phyloP scores from a whole-genome alignment of 2,888 invertebrate species.

The Aporophyla nigra region DNA sequence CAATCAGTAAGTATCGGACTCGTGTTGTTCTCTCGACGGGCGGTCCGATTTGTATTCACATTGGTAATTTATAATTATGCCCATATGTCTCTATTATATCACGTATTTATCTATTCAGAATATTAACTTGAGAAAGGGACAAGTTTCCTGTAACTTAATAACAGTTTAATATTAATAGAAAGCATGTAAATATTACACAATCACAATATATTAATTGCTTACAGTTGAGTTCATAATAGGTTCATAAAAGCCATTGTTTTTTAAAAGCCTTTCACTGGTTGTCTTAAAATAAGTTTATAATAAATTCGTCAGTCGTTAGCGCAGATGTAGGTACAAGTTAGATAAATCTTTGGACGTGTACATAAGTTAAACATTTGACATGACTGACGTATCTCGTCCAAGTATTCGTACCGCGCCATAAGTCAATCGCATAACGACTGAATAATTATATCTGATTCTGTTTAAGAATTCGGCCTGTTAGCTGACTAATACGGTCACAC shows the following conservation, averaged over 20 bases:
- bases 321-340: slow-evolving; percentile 21
- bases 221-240: slow-evolving; percentile 49
- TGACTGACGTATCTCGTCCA: slow-evolving; percentile 61
- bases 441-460: slow-evolving; percentile 69
- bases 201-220: slow-evolving; percentile 57
- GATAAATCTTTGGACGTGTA: slow-evolving; percentile 40
- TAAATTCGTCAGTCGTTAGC: slow-evolving; percentile 20
- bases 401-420: slow-evolving; percentile 67
- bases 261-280: slow-evolving; percentile 55
- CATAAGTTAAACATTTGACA: slow-evolving; percentile 44
- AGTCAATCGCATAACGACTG: slow-evolving; percentile 61
- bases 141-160: slow-evolving; percentile 54
- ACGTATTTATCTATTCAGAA: slow-evolving; percentile 58
- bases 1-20: slow-evolving; percentile 44
- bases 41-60: slow-evolving; percentile 58
- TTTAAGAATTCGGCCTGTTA: slow-evolving; percentile 66
- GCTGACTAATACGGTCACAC: slow-evolving; percentile 66
- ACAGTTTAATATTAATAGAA: slow-evolving; percentile 58
- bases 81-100: slow-evolving; percentile 51
- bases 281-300: slow-evolving; percentile 30
- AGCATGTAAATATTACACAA: slow-evolving; percentile 62
- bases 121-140: slow-evolving; percentile 57
- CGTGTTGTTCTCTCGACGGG: slow-evolving; percentile 56
- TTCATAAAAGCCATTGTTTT: slow-evolving; percentile 44
- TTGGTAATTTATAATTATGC: slow-evolving; percentile 59